Conservation (phyloP, 2,797 vertebrate genomes). For the Fringilla coelebs region DNA sequence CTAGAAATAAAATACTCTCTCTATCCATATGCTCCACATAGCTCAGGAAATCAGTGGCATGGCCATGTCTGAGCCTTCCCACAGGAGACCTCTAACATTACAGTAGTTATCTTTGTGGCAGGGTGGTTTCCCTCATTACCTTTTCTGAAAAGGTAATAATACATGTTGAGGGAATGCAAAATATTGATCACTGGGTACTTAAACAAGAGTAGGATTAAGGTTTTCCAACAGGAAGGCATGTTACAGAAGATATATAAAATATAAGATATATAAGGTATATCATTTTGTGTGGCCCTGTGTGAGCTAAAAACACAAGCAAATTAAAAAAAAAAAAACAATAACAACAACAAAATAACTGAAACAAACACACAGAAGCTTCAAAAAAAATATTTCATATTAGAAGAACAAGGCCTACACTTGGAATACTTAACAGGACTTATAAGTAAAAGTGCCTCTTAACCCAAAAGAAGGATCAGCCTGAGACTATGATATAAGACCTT, state of each 20-base stretch:
- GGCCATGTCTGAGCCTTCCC: background rate
- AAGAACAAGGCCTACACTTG: background rate
- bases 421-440: background rate
- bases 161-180: background rate
- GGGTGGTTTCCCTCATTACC: background rate
- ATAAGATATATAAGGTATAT: background rate
- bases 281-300: no score
- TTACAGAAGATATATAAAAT: background rate
- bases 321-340: background rate
- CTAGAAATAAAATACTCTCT: background rate
- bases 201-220: background rate
- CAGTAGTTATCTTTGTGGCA: background rate
- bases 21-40: background rate
- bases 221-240: background rate
- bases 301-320: background rate
- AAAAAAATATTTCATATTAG: background rate
- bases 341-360: no score
- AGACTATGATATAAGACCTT: background rate
- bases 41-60: background rate
- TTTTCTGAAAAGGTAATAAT: background rate
- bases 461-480: background rate
- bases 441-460: background rate
- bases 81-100: background rate
- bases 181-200: background rate
- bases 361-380: background rate